These are phyloP conservation scores for Hirundichthys speculiger DNA, from an alignment of 2,113 vertebrate genomes.

Conservation along the genomic window DNA sequence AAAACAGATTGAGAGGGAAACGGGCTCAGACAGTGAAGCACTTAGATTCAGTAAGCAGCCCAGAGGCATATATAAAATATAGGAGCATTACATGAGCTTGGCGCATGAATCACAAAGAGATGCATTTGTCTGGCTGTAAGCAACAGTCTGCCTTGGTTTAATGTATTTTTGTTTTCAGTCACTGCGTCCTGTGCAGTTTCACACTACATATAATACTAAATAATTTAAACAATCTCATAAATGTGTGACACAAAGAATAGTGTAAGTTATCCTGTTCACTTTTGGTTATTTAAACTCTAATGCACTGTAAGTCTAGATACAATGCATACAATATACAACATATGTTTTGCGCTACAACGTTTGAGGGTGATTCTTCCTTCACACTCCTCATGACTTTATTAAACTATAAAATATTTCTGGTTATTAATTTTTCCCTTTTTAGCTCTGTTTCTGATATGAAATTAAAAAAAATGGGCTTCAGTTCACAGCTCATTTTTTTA, in stretches of 20 bases:
- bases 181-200: background rate
- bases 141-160: slow-evolving; percentile 15
- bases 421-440: too few species aligned
- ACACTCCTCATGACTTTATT: too few species aligned
- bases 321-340: too few species aligned
- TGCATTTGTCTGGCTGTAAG: slow-evolving; percentile 25
- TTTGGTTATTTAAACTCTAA: too few species aligned
- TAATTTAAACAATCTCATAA: background rate
- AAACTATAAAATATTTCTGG: too few species aligned
- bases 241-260: background rate
- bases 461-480: too few species aligned
- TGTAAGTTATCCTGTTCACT: background rate
- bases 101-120: slow-evolving; percentile 65
- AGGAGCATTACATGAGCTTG: slow-evolving; percentile 38
- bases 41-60: slow-evolving; percentile 48
- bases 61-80: slow-evolving; percentile 55
- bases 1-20: slow-evolving; percentile 53
- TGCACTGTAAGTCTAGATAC: too few species aligned
- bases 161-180: slow-evolving; percentile 16
- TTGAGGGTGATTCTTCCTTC: too few species aligned
- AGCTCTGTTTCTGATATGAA: too few species aligned
- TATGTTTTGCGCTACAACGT: too few species aligned
- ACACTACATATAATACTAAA: background rate
- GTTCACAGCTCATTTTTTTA: too few species aligned
- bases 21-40: slow-evolving; percentile 42